These are phyloP conservation scores for Drosophila miranda DNA, from an alignment of 1,140 invertebrate species.

Conservation along the genomic window DNA sequence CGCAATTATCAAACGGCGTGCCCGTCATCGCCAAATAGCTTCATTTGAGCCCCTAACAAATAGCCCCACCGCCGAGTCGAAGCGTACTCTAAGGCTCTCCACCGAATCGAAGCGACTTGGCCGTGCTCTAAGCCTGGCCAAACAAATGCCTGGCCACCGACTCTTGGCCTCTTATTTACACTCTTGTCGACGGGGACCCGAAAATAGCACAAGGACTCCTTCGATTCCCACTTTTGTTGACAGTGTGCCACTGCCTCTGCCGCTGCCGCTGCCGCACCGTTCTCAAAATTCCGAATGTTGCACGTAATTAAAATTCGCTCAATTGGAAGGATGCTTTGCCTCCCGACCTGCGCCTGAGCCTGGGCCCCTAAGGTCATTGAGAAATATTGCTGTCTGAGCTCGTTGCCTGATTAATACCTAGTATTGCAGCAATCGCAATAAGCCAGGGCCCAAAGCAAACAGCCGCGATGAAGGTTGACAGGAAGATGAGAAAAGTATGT, in stretches of 20 bases:
- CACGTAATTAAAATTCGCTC: constrained; percentile 76
- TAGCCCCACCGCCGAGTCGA: constrained; percentile 10
- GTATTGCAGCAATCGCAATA: constrained; percentile 32
- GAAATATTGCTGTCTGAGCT: constrained; percentile 34
- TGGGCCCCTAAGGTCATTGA: constrained; percentile 20
- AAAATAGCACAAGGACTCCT: constrained; percentile 49
- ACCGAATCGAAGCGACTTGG: constrained; percentile 18
- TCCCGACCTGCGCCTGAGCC: neutral
- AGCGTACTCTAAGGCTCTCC: constrained; percentile 3
- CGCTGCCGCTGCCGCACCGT: constrained; percentile 6
- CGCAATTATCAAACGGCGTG: constrained; percentile 60
- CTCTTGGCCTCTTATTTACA: constrained; percentile 42
- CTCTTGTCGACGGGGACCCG: constrained; percentile 38
- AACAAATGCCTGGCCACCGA: constrained; percentile 38
- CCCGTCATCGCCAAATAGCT: constrained; percentile 37
- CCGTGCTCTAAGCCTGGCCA: constrained; percentile 21
- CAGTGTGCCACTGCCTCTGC: constrained; percentile 5
- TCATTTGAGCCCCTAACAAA: constrained; percentile 25
- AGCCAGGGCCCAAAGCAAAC: constrained; percentile 39
- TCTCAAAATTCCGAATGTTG: constrained; percentile 70
- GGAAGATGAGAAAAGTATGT: constrained; percentile 13
- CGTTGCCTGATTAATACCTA: constrained; percentile 56
- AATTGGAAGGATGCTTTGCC: constrained; percentile 57
- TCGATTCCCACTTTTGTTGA: constrained; percentile 33
- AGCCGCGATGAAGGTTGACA: constrained; percentile 11